Evolutionary conservation across 2,888 invertebrate species (phyloP), one percentile per base, ranked within the genome.

Genomic region (Caenorhabditis japonica): DNA sequence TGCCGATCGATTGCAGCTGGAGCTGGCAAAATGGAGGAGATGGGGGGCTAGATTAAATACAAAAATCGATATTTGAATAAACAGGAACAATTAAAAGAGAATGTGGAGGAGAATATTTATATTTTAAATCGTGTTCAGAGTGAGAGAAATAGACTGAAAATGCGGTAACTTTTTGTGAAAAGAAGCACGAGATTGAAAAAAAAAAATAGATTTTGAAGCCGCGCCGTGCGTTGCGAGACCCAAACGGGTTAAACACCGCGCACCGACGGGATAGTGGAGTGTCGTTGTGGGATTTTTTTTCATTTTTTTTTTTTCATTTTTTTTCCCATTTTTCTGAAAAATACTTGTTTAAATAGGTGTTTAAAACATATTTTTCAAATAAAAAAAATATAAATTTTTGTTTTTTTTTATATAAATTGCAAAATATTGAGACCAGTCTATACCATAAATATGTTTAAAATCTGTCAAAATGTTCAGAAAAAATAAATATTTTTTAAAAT

Each of bases 171-270:
- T n/a, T n/a, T n/a, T n/a, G 13, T 7, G 30, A n/a, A 17, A 30
- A 21, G 21, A 55, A 55, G 33, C 38, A 17, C 10, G 8, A 33
- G 41, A 3, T 23, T 30, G 21, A 43, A 13, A 3, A 23, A 36
- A 30, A 52, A 58, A 58, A 60, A 36, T 23, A 23, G 27, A 44
- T 49, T 68, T 73, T 61, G 73, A 73, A 73, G 61, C 52, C 66
- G 60, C 73, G 73, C 61, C 73, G 72, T 49, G 59, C 72, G 73
- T 68, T 25, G 36, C 47, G 66, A 58, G 73, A 73, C 66, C 73
- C 51, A 15, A n/a, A 5, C n/a, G 19, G 19, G 52, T 46, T 71
- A 70, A 70, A 70, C 60, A 61, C 34, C 41, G 44, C 46, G 27
- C 51, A 8, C 25, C n/a, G 19, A 38, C 25, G 47, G 43, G 25